Conservation (phyloP, 2,888 invertebrate species). For the Eueremaeus valkanovi region DNA sequence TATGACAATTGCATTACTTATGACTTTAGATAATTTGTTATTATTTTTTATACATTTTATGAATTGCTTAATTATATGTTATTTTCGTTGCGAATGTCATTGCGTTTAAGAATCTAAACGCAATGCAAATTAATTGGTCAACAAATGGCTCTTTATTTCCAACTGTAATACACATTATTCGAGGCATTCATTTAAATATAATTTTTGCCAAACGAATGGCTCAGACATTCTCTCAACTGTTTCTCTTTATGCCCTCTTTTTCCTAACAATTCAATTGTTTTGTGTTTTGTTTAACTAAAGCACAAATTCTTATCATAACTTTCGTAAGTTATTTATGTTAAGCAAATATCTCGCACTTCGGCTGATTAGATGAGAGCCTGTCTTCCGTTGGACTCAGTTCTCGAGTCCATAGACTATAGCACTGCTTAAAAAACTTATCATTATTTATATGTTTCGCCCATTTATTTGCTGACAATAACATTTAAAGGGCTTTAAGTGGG, state of each 20-base stretch:
- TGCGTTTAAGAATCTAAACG: no score
- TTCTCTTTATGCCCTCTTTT: neutral
- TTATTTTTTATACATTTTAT: neutral
- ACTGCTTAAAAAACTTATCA: neutral
- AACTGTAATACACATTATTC: neutral
- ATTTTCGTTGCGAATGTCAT: neutral
- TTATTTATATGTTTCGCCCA: constrained; percentile 16
- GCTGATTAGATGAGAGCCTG: neutral
- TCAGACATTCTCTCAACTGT: no score
- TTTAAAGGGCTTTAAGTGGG: neutral
- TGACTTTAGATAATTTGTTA: neutral
- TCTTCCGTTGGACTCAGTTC: neutral
- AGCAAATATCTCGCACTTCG: neutral
- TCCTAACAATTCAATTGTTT: neutral
- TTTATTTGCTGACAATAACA: constrained; percentile 20
- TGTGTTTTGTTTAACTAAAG: neutral
- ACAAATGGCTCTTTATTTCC: neutral
- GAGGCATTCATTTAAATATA: no score
- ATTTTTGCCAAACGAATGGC: no score
- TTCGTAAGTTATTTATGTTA: neutral
- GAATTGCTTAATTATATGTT: neutral
- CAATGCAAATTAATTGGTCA: neutral
- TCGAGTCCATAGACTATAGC: neutral
- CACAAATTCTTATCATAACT: neutral
- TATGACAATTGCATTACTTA: neutral